A percentile compares a stretch with the other conserved stretches of the same genome.
These are phyloP conservation scores for Antedon mediterranea DNA, from an alignment of 53 echinoderm and acorn worm species.

Conservation along the genomic window DNA sequence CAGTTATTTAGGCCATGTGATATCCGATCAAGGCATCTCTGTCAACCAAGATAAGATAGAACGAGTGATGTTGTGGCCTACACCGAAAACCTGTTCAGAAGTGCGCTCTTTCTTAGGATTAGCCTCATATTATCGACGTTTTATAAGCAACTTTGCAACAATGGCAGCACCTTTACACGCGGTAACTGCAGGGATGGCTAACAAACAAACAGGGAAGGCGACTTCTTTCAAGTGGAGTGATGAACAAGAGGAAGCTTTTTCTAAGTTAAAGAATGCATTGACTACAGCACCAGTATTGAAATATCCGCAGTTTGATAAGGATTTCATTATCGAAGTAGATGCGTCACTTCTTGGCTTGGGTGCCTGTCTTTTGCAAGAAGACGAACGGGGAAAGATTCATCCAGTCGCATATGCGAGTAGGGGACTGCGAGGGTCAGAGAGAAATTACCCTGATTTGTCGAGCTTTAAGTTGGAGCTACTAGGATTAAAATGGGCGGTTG, in stretches of 20 bases:
- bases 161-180: too few species aligned
- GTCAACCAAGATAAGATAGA: constrained; percentile 23
- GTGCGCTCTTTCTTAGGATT: constrained; percentile 31
- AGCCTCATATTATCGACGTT: constrained; percentile 1
- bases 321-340: constrained; percentile 21
- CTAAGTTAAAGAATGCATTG: constrained; percentile 2
- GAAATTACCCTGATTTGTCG: constrained; percentile 17
- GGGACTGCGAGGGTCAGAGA: constrained; percentile 21
- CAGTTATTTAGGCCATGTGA: constrained; percentile 33
- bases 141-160: too few species aligned
- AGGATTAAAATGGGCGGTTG: too few species aligned
- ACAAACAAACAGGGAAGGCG: too few species aligned
- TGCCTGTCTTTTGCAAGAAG: constrained; percentile 9
- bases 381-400: constrained; percentile 6
- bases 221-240: constrained; percentile 2
- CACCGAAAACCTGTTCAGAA: constrained; percentile 9
- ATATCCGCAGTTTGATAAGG: constrained; percentile 15
- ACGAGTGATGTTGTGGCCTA: constrained; percentile 15
- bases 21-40: constrained; percentile 15
- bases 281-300: constrained; percentile 13
- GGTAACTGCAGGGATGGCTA: too few species aligned
- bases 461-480: too few species aligned
- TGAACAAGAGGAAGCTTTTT: constrained; percentile 15
- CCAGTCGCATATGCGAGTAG: constrained; percentile 24
- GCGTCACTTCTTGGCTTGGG: constrained; percentile 22